phyloP scores from a whole-genome alignment of 2,888 invertebrate genomes.

The Exephanes ischioxanthus region DNA sequence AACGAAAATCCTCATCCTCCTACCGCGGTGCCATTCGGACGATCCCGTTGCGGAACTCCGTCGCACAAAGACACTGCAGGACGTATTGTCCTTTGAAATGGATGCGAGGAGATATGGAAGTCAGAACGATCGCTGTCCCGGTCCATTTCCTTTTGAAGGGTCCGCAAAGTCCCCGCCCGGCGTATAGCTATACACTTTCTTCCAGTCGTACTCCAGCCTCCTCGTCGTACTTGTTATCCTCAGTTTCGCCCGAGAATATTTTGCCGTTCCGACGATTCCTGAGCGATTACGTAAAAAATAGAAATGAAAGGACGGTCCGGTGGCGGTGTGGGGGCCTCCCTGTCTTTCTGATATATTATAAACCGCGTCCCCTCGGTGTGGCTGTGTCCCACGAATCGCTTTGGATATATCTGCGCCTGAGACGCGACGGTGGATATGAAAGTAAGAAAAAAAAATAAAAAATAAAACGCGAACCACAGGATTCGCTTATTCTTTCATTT shows the following conservation, averaged over 20 bases:
- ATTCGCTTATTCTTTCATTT: conserved; percentile 64
- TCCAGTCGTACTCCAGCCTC: conserved; percentile 34
- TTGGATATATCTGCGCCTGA: conserved; percentile 36
- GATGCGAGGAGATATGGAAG: conserved; percentile 69
- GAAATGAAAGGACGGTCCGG: conserved; percentile 65
- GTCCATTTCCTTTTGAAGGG: conserved; percentile 67
- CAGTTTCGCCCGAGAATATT: conserved; percentile 54
- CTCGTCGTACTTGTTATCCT: conserved; percentile 42
- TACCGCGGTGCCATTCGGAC: conserved; percentile 69
- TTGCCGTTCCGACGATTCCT: conserved; percentile 52
- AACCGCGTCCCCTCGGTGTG: conserved; percentile 53
- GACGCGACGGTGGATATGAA: conserved; percentile 45
- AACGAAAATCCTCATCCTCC: conserved; percentile 76
- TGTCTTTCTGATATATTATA: conserved; percentile 54
- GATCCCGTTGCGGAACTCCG: conserved; percentile 76
- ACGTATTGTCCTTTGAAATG: conserved; percentile 79
- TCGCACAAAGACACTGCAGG: conserved; percentile 79
- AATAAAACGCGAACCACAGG: conserved; percentile 42
- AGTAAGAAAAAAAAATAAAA: conserved; percentile 14
- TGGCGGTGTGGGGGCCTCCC: conserved; percentile 2
- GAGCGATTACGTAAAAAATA: conserved; percentile 67
- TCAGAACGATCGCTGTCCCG: conserved; percentile 58
- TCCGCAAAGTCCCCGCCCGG: conserved; percentile 17
- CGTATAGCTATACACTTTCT: not conserved
- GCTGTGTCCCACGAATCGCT: conserved; percentile 56